These are phyloP conservation scores for Parazoanthus darwini DNA, from an alignment of 92 coral and sea anemone genomes.

Conservation along the genomic window DNA sequence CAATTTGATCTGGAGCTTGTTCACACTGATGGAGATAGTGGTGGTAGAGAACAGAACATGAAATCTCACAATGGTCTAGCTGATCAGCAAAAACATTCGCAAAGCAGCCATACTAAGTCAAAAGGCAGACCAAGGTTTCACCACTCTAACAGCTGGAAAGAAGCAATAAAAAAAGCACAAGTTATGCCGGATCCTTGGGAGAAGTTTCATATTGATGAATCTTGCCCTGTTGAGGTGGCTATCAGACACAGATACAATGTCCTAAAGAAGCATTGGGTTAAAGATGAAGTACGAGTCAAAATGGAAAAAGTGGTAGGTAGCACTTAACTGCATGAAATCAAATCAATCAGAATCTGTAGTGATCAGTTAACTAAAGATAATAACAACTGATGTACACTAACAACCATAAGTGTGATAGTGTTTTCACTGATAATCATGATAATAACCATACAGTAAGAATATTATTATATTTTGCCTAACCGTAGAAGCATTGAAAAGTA, in stretches of 20 bases:
- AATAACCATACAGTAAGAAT: not conserved
- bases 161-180: conserved; percentile 78
- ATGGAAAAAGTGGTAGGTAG: conserved; percentile 87
- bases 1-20: conserved; percentile 34
- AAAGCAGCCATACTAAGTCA: conserved; percentile 18
- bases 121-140: conserved; percentile 50
- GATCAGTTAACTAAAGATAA: not conserved
- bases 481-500: not conserved
- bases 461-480: not conserved
- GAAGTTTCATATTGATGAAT: conserved; percentile 86
- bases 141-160: conserved; percentile 83
- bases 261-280: conserved; percentile 88
- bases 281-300: conserved; percentile 91
- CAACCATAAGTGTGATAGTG: no score
- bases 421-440: not conserved
- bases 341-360: not conserved
- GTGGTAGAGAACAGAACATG: not conserved
- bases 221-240: conserved; percentile 88
- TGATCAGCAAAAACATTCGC: not conserved
- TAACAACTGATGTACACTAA: no score
- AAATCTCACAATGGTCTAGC: not conserved
- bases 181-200: conserved; percentile 96
- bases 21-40: not conserved
- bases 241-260: conserved; percentile 93
- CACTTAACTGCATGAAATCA: not conserved